Evolutionary conservation across 1,140 invertebrate genomes (phyloP).

Genomic region (Macrobrachium nipponense): DNA sequence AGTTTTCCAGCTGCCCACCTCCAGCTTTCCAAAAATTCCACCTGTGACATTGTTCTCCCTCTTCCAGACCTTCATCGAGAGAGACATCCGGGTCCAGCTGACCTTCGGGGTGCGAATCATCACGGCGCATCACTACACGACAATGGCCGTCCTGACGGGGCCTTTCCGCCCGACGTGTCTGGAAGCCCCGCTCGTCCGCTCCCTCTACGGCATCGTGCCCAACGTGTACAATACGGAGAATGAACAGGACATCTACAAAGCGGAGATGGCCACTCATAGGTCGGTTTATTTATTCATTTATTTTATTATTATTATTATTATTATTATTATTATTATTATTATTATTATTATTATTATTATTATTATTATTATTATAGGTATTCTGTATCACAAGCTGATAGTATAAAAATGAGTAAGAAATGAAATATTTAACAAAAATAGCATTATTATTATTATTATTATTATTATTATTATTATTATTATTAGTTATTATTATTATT

Average conservation of each 20-base stretch:
- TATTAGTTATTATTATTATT: not conserved
- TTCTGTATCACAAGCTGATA: not conserved
- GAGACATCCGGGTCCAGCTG: constrained; percentile 55
- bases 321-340: too few species aligned
- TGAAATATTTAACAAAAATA: not conserved
- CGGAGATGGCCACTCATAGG: constrained; percentile 59
- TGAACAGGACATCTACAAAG: constrained; percentile 42
- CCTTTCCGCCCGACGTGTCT: constrained; percentile 40
- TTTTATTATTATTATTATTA: too few species aligned
- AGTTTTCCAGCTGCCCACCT: too few species aligned
- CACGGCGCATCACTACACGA: constrained; percentile 50
- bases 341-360: not conserved
- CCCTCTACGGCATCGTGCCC: constrained; percentile 57
- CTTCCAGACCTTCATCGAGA: constrained; percentile 54
- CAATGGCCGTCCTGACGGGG: constrained; percentile 54
- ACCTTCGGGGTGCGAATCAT: constrained; percentile 53
- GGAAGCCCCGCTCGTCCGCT: constrained; percentile 43
- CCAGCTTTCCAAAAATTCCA: not conserved
- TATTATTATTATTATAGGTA: not conserved
- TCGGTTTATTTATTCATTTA: not conserved
- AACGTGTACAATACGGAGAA: constrained; percentile 16
- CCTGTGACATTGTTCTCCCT: not conserved
- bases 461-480: not conserved
- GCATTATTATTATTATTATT: not conserved
- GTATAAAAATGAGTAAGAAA: not conserved